phyloP scores from a whole-genome alignment of 2,888 invertebrate species.

The Tetrapedia diversipes region DNA sequence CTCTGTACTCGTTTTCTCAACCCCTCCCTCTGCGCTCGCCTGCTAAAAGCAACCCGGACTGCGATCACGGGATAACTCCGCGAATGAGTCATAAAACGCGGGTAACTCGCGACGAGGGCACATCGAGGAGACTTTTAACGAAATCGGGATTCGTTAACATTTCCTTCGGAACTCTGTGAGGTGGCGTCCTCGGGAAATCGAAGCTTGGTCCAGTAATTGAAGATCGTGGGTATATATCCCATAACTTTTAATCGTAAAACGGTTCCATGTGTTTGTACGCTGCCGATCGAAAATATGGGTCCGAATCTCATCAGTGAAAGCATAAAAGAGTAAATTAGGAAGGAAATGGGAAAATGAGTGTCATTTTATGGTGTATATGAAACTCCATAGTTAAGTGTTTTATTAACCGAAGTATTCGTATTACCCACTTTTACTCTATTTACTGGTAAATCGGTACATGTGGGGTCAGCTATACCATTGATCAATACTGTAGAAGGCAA shows the following conservation, averaged over 20 bases:
- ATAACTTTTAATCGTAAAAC: slow-evolving; percentile 13
- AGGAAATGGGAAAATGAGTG: no score
- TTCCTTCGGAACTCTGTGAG: slow-evolving; percentile 23
- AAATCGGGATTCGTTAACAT: slow-evolving; percentile 45
- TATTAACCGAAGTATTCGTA: no score
- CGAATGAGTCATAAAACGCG: slow-evolving; percentile 36
- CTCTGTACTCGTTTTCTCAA: not conserved
- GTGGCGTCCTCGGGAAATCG: not conserved
- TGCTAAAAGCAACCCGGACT: slow-evolving; percentile 29
- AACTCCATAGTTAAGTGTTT: no score
- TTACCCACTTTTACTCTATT: no score
- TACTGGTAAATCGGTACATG: no score
- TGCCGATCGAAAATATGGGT: not conserved
- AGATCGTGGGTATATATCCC: slow-evolving; percentile 25
- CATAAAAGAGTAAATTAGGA: no score
- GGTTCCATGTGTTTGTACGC: slow-evolving; percentile 39
- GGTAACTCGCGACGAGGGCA: slow-evolving; percentile 19
- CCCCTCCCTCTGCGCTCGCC: not conserved
- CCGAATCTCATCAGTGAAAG: no score
- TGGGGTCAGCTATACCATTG: no score
- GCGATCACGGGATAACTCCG: slow-evolving; percentile 29
- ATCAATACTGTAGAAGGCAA: no score
- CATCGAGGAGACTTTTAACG: slow-evolving; percentile 25
- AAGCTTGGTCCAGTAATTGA: slow-evolving; percentile 34
- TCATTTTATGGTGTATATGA: no score